phyloP scores from a whole-genome alignment of 1,140 invertebrate species.

The Ericerus pela region DNA sequence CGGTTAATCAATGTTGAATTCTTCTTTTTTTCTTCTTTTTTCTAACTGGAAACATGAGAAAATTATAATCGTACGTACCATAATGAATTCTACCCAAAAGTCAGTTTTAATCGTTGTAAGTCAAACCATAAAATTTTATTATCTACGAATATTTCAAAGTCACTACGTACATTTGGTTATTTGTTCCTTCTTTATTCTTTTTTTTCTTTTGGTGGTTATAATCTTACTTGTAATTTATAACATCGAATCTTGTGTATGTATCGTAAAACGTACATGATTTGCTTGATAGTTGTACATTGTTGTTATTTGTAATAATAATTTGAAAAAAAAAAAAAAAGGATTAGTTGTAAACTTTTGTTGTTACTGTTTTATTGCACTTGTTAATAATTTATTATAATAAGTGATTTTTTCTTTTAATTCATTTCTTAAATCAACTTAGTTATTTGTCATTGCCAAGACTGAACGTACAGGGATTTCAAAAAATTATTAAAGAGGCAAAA shows the following conservation, averaged over 20 bases:
- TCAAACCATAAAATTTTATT: background rate
- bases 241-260: background rate
- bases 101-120: background rate
- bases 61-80: background rate
- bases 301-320: too few species aligned
- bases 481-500: too few species aligned
- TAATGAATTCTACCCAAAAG: background rate
- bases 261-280: background rate
- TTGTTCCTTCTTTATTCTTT: background rate
- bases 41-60: background rate
- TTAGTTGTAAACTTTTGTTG: constrained; percentile 7
- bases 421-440: background rate
- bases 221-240: background rate
- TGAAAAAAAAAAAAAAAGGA: background rate
- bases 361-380: constrained; percentile 6
- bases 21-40: background rate
- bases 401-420: background rate
- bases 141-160: background rate
- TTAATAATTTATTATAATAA: constrained; percentile 3
- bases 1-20: too few species aligned
- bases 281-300: background rate
- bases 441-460: constrained; percentile 9
- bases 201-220: background rate
- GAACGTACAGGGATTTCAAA: constrained; percentile 9
- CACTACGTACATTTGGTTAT: background rate